Evolutionary conservation across 2,797 vertebrate species (phyloP), one percentile per base, ranked within the genome.

Genomic region (Strix occidentalis): DNA sequence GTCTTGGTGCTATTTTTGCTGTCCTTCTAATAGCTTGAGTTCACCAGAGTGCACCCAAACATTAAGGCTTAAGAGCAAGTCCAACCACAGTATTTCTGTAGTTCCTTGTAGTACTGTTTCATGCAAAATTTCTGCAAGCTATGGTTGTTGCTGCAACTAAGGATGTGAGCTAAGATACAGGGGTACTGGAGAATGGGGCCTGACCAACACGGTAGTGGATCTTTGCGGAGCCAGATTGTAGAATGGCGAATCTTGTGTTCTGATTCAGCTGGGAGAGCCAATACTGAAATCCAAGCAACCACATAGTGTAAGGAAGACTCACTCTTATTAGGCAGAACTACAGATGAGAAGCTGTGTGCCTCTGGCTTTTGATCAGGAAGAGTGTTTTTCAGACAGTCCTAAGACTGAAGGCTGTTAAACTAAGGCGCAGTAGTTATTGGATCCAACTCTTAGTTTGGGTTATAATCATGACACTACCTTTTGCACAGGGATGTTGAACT

Each of bases 141-240:
- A 0, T 57, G 45, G 18, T 46, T 83, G n/a, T 71, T 89, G 58
- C 74, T 61, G 39, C 54, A 81, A 28, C 17, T 51, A 11, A 46
- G 56, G 39, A 35, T 50, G n/a, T 63, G 63, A 79, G 45, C 28
- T 56, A 70, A 86, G 53, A 25, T 29, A n/a, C 8, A 16, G 29
- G 10, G 3, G 1, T 64, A 23, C 23, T 29, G 60, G 63, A 71
- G 50, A 76, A 50, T 16, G 48, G 0, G 0, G 66, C 23, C 43
- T 72, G 37, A 57, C 18, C 64, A 35, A 53, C 0, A 1, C 2
- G 3, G 25, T 31, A 31, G n/a, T 24, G 37, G 26, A 26, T 80
- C 60, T 90, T 50, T 77, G 51, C 45, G 76, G 43, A 78, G 16
- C 37, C 39, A 66, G 23, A 3, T 0, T 13, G 24, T 46, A 71